Evolutionary conservation across 1,140 invertebrate species (phyloP).

Genomic region (Diachasmimorpha longicaudata): DNA sequence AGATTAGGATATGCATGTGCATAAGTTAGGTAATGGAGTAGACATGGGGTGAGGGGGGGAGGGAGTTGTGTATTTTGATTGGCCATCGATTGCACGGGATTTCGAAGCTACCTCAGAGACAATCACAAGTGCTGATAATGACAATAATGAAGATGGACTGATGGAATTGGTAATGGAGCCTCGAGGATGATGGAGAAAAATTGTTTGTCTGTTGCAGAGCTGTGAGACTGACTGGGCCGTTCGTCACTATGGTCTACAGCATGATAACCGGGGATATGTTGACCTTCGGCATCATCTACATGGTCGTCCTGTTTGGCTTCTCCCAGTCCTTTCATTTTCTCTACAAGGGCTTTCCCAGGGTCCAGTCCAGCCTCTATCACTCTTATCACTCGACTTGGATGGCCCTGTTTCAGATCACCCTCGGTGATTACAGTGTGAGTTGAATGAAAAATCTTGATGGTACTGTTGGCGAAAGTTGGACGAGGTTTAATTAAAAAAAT

Average conservation of each 20-base stretch:
- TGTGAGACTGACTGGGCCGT: slow-evolving; percentile 91
- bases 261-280: slow-evolving; percentile 99
- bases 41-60: background rate
- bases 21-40: background rate
- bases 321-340: slow-evolving; percentile 97
- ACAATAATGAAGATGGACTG: background rate
- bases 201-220: slow-evolving; percentile 70
- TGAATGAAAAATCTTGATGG: slow-evolving; percentile 23
- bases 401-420: slow-evolving; percentile 96
- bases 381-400: slow-evolving; percentile 94
- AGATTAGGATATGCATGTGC: background rate
- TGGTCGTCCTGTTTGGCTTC: slow-evolving; percentile 92
- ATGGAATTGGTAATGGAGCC: background rate
- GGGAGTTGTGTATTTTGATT: background rate
- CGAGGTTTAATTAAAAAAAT: background rate
- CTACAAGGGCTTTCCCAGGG: slow-evolving; percentile 88
- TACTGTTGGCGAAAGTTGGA: background rate
- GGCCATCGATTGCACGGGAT: background rate
- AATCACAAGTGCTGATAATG: background rate
- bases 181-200: background rate
- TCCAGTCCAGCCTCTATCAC: slow-evolving; percentile 78
- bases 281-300: slow-evolving; percentile 95
- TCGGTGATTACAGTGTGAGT: slow-evolving; percentile 96
- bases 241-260: slow-evolving; percentile 98
- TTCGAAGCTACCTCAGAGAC: background rate